Base-by-base conservation (phyloP, 2,888 invertebrate species). In the Scaptodrosophila latifasciaeformis region DNA sequence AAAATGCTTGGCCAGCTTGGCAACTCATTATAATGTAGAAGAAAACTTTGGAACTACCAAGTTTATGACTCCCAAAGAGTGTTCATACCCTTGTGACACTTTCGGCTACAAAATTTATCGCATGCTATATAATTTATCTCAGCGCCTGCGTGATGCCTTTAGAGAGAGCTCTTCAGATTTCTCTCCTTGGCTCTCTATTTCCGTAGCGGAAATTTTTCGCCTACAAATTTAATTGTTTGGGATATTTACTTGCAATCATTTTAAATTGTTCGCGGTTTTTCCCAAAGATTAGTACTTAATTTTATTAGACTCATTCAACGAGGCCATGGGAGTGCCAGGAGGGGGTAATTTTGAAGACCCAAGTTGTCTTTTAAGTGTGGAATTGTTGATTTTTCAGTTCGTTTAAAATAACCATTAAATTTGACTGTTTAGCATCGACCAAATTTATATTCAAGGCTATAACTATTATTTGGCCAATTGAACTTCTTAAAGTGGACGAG, bases 211-310 rank as follows among this genome's bases (percentile, higher is more conserved):
- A 62, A 53, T 24, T 31, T 65, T 9, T 35, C 64, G 55, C 37
- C 49, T 51, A 45, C 50, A 13, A 51, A 56, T 65, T 74, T 78
- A 81, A 75, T 80, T 80, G 81, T 71, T 80, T 65, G 75, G 81
- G 81, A 80, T 80, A 75, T 80, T 75, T 78, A 71, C 75, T 81
- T 79, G 71, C 72, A 75, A 80, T 75, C 76, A 78, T 80, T 71
- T 80, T 63, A 74, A 74, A 77, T 70, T 74, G 78, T 80, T 77
- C 71, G 81, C 74, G 74, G 74, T 80, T 80, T 77, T 80, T 77
- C 65, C 62, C 78, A 75, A 74, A 81, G 74, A 80, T 74, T 74
- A 77, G 78, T 70, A 77, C 81, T 74, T 74, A 67, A 74, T 77
- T 74, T 80, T 68, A 80, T 80, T 80, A 79, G 80, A 64, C 80